Percentiles rank a stretch among this genome's conserved stretches.
phyloP scores from a whole-genome alignment of 2,888 invertebrate species.

The Eledone cirrhosa region DNA sequence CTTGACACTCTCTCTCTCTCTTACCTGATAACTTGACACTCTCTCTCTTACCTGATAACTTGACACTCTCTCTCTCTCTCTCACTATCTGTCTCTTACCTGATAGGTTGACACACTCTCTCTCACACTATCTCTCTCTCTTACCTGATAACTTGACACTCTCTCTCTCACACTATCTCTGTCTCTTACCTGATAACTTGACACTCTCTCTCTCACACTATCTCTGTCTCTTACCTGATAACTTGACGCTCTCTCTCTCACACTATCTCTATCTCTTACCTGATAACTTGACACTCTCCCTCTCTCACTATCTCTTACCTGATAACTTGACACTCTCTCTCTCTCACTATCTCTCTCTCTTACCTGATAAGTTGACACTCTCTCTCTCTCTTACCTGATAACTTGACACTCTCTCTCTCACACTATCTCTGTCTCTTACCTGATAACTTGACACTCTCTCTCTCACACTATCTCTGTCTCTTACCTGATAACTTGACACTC shows the following conservation, averaged over 20 bases:
- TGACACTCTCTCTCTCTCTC: conserved; percentile 41
- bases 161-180: too few species aligned
- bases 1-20: conserved; percentile 41
- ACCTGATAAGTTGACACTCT: conserved; percentile 58
- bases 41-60: conserved; percentile 50
- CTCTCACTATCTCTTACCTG: conserved; percentile 45
- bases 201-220: conserved; percentile 41
- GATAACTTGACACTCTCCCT: conserved; percentile 49
- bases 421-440: conserved; percentile 44
- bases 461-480: neutral
- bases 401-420: conserved; percentile 46
- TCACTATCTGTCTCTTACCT: conserved; percentile 51
- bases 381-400: conserved; percentile 49
- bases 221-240: conserved; percentile 49
- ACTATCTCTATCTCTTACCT: conserved; percentile 44
- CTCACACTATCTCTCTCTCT: too few species aligned
- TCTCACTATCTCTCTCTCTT: neutral
- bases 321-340: conserved; percentile 50
- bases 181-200: conserved; percentile 54
- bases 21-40: conserved; percentile 58
- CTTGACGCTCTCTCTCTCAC: conserved; percentile 46
- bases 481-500: conserved; percentile 58
- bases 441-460: conserved; percentile 50
- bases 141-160: conserved; percentile 58
- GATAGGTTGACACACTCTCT: conserved; percentile 48